Evolutionary conservation across 2,797 vertebrate genomes (phyloP).

Genomic region (Labeo calbasu): DNA sequence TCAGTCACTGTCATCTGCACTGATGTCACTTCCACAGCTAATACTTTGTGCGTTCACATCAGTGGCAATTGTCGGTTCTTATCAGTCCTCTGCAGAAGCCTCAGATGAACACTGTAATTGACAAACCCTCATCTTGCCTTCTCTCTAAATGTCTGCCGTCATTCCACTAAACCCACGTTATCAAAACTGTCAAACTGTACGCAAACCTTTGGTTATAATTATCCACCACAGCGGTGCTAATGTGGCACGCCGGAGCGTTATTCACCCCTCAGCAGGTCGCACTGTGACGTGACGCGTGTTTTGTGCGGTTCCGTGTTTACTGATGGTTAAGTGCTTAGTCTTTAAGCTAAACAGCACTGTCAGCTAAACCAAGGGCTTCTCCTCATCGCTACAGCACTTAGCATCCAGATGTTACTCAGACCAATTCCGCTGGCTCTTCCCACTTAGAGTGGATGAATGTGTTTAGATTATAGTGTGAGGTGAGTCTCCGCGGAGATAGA

Average conservation of each 20-base stretch:
- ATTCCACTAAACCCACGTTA: constrained; percentile 33
- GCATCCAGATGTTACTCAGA: constrained; percentile 32
- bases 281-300: constrained; percentile 13
- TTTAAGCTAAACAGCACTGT: constrained; percentile 35
- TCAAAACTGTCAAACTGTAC: constrained; percentile 12
- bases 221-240: not conserved
- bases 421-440: not conserved
- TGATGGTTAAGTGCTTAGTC: constrained; percentile 45
- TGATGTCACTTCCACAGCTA: constrained; percentile 14
- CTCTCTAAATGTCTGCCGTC: not conserved
- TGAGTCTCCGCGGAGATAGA: not conserved
- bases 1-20: not conserved
- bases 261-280: not conserved
- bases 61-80: constrained; percentile 3
- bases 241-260: not conserved
- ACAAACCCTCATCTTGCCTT: constrained; percentile 1
- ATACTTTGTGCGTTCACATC: constrained; percentile 2
- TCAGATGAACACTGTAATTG: constrained; percentile 8
- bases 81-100: constrained; percentile 24
- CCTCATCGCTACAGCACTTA: constrained; percentile 20
- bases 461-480: constrained; percentile 18
- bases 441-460: constrained; percentile 13
- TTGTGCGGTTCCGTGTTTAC: constrained; percentile 40
- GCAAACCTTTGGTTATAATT: constrained; percentile 32
- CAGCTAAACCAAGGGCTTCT: constrained; percentile 23